phyloP scores from a whole-genome alignment of 2,888 invertebrate genomes.

The Heliconius hortense region DNA sequence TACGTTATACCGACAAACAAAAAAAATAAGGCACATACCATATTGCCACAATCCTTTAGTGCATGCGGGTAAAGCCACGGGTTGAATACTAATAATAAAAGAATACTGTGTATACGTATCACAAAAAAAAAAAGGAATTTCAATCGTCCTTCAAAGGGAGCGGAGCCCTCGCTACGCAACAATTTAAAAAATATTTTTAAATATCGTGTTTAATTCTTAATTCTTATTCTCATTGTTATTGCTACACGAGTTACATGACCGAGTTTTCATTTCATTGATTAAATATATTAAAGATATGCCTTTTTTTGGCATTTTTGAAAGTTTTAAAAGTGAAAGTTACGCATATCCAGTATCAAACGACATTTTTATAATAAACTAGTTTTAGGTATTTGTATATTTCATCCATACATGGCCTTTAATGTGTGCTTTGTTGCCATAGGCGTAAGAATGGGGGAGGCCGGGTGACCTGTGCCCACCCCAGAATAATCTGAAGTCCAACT shows the following conservation, averaged over 20 bases:
- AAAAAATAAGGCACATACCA: no score
- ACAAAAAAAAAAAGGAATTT: background rate
- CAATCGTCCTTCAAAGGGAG: background rate
- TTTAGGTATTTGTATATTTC: background rate
- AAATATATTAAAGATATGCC: background rate
- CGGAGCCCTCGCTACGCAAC: background rate
- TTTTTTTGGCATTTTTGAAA: constrained; percentile 1
- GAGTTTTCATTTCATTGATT: background rate
- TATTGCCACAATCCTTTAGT: no score
- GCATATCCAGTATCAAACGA: background rate
- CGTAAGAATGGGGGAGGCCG: background rate
- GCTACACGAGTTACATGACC: background rate
- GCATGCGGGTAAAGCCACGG: no score
- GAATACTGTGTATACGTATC: background rate
- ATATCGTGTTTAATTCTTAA: no score
- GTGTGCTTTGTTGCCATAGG: background rate
- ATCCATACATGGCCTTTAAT: background rate
- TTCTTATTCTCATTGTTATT: background rate
- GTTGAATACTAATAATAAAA: no score
- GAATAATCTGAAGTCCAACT: background rate
- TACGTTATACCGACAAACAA: no score
- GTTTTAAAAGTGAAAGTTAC: background rate
- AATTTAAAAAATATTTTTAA: background rate
- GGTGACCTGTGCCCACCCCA: background rate
- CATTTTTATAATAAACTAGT: background rate